phyloP scores from a whole-genome alignment of 2,888 invertebrate species.

The Leptinotarsa tumamoca region DNA sequence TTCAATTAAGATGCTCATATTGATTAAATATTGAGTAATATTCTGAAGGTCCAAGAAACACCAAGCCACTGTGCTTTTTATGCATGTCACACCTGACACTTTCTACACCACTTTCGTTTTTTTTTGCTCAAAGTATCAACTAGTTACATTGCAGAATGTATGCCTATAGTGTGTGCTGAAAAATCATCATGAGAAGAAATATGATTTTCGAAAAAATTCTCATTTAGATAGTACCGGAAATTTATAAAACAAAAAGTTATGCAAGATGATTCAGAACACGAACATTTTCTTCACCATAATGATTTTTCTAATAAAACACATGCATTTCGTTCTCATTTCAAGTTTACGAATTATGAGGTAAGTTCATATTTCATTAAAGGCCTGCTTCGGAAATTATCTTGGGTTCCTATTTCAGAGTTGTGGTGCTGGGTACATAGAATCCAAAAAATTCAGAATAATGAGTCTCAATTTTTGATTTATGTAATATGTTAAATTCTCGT shows the following conservation, averaged over 20 bases:
- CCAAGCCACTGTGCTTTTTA: constrained; percentile 30
- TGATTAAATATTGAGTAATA: constrained; percentile 1
- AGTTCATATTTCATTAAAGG: not conserved
- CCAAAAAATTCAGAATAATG: constrained; percentile 15
- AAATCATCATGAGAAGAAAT: constrained; percentile 8
- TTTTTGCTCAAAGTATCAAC: constrained; percentile 29
- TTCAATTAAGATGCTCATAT: not conserved
- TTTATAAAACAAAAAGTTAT: not conserved
- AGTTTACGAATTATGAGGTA: not conserved
- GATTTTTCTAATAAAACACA: not conserved
- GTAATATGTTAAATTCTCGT: not conserved
- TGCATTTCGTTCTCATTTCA: not conserved
- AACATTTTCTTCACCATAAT: not conserved
- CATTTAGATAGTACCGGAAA: not conserved
- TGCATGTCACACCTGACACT: constrained; percentile 36
- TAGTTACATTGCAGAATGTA: not conserved
- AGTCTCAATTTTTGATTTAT: not conserved
- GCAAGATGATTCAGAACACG: not conserved
- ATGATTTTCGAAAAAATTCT: not conserved
- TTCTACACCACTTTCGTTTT: constrained; percentile 30
- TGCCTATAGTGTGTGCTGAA: not conserved
- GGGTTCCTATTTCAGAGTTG: not conserved
- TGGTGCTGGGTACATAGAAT: constrained; percentile 25
- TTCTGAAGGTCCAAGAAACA: constrained; percentile 34
- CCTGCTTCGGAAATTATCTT: constrained; percentile 7